Evolutionary conservation across 2,113 vertebrate genomes (phyloP).

Genomic region (Neofelis nebulosa): DNA sequence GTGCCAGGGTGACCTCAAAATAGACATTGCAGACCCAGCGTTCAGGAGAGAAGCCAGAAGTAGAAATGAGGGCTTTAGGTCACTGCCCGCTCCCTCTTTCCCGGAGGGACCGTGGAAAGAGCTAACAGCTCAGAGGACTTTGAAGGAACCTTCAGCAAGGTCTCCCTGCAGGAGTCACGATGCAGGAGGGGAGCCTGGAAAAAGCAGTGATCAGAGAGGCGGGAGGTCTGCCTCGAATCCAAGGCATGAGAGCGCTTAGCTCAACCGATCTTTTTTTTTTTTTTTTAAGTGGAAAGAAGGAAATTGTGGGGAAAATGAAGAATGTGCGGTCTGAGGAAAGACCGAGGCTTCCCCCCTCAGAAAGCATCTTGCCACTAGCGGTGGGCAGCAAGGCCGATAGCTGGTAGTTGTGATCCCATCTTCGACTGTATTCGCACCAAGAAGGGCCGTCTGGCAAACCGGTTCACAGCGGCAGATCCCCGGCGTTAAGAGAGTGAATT

Average conservation of each 20-base stretch:
- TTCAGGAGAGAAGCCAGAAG: neutral
- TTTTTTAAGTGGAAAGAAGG: neutral
- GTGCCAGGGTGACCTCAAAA: neutral
- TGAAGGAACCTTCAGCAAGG: neutral
- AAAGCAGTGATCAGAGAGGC: too few relatives aligned
- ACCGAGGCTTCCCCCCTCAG: neutral
- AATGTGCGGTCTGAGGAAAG: neutral
- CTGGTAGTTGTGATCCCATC: neutral
- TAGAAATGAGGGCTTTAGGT: neutral
- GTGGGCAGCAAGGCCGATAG: neutral
- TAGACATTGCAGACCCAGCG: neutral
- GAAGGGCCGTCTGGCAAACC: neutral
- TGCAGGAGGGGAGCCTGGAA: too few relatives aligned
- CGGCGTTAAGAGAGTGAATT: neutral
- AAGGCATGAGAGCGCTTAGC: neutral
- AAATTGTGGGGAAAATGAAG: neutral
- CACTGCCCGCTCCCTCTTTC: neutral
- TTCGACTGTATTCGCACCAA: neutral
- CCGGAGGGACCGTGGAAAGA: neutral
- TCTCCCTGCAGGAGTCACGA: neutral
- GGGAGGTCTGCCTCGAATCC: neutral
- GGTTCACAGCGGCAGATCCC: neutral
- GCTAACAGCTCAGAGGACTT: fast-evolving
- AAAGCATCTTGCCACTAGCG: neutral
- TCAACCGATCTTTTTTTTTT: neutral